These are phyloP conservation scores for Polyommatus icarus DNA, from an alignment of 2,888 invertebrate genomes.

Conservation along the genomic window DNA sequence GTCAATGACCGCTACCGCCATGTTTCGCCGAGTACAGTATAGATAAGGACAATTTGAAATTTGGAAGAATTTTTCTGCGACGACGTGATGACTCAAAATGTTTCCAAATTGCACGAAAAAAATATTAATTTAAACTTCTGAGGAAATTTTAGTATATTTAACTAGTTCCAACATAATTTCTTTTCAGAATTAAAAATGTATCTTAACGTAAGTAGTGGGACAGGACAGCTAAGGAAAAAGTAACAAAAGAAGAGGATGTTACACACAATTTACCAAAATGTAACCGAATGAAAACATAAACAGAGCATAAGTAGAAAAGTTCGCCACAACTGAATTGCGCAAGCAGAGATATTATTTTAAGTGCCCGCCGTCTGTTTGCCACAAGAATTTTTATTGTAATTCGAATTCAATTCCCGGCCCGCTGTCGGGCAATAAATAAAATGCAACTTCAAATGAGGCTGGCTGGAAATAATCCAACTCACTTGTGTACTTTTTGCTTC, in stretches of 20 bases:
- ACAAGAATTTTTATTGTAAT: constrained; percentile 51
- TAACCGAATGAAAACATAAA: neutral
- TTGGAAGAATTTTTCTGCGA: too few species aligned
- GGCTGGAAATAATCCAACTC: constrained; percentile 72
- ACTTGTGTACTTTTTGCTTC: constrained; percentile 59
- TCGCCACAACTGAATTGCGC: constrained; percentile 24
- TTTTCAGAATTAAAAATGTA: too few species aligned
- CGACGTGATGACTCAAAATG: too few species aligned
- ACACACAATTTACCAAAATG: neutral
- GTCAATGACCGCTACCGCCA: too few species aligned
- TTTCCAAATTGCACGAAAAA: too few species aligned
- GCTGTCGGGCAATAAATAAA: constrained; percentile 68
- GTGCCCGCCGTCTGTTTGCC: constrained; percentile 40
- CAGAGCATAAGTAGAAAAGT: constrained; percentile 23
- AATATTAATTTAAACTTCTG: too few species aligned
- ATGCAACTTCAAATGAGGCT: constrained; percentile 68
- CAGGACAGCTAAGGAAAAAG: neutral
- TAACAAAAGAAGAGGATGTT: neutral
- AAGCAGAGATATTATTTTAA: constrained; percentile 32
- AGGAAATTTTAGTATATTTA: too few species aligned
- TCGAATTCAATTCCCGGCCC: constrained; percentile 70
- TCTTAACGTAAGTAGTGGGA: too few species aligned
- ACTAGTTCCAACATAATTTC: too few species aligned
- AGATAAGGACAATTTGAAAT: too few species aligned
- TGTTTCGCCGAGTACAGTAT: too few species aligned